Base-by-base conservation (phyloP, 2,888 invertebrate species). In the Cremastinae sp. region DNA sequence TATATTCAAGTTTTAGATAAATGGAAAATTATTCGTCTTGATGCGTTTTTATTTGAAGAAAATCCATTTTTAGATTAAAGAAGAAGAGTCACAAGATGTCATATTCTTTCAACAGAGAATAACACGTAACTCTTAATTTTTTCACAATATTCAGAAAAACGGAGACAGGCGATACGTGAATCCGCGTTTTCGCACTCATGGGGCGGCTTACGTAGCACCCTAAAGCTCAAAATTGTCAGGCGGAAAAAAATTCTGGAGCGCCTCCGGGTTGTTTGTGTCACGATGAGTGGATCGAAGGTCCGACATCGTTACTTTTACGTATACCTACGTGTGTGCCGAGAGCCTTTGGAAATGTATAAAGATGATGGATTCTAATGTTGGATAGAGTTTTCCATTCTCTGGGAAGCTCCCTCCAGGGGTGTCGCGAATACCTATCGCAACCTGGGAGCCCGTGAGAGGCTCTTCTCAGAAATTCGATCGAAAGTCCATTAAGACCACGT, bases 401-500 rank as follows among this genome's bases (percentile, higher is more conserved):
- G 18, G 9, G 37, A 37, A 9, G 35, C 18, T 37, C 43, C 37
- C 43, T n/a, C 49, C 41, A 58, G 51, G 28, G 41, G 43, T 20
- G 47, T 47, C 12, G 12, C 20, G 20, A 53, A 18, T 51, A 59
- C 58, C 58, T 41, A 47, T 55, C 62, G 35, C 22, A 37, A 28
- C 22, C 65, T 69, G 10, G 45, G 61, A 47, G 28, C 16, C 43
- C 41, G 20, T 45, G 53, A 70, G 68, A 49, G 47, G 5, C 58
- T 10, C 76, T 70, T 73, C 41, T 47, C 55, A 61, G 77, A 81
- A 83, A 84, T 85, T 82, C 78, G 83, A 85, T 85, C 82, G 83
- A 84, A 83, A 85, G 79, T 84, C 83, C 80, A 85, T 85, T 84
- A 83, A 80, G 82, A 82, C 78, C 82, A 78, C 78, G 78, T 74